These are phyloP conservation scores for Nymphalis io DNA, from an alignment of 1,140 invertebrate genomes.

Conservation along the genomic window DNA sequence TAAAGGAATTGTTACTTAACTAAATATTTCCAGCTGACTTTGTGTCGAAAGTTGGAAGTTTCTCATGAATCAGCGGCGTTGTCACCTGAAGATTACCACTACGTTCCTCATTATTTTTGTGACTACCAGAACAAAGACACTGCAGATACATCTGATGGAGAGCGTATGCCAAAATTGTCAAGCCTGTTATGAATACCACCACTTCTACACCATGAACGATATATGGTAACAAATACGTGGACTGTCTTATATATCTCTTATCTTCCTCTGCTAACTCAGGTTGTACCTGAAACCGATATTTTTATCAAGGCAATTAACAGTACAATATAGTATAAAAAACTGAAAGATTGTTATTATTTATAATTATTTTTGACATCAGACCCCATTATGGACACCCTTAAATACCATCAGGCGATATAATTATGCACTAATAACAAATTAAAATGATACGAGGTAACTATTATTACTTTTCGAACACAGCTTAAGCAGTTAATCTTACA, in stretches of 20 bases:
- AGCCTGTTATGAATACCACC: constrained; percentile 18
- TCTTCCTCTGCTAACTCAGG: constrained; percentile 39
- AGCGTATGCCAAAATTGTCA: constrained; percentile 26
- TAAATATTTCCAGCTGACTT: too few relatives aligned
- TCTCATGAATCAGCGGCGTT: background rate
- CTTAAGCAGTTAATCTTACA: constrained; percentile 4
- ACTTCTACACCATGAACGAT: constrained; percentile 30
- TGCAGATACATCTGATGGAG: constrained; percentile 16
- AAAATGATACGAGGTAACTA: too few relatives aligned
- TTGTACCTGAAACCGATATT: constrained; percentile 41
- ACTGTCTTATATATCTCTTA: constrained; percentile 23
- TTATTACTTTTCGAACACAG: background rate
- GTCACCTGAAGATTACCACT: background rate
- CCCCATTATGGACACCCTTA: too few relatives aligned
- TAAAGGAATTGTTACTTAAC: too few relatives aligned
- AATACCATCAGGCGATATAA: too few relatives aligned
- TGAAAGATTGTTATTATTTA: too few relatives aligned
- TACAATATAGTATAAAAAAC: too few relatives aligned
- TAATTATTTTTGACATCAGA: too few relatives aligned
- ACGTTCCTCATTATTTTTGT: background rate
- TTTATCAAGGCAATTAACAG: too few relatives aligned
- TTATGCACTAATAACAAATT: too few relatives aligned
- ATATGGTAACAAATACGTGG: constrained; percentile 34
- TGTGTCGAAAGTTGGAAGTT: background rate
- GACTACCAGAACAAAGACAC: background rate